Percentiles rank a stretch among this genome's conserved stretches.
These are phyloP conservation scores for Alca torda DNA, from an alignment of 2,797 vertebrate genomes.

Conservation along the genomic window DNA sequence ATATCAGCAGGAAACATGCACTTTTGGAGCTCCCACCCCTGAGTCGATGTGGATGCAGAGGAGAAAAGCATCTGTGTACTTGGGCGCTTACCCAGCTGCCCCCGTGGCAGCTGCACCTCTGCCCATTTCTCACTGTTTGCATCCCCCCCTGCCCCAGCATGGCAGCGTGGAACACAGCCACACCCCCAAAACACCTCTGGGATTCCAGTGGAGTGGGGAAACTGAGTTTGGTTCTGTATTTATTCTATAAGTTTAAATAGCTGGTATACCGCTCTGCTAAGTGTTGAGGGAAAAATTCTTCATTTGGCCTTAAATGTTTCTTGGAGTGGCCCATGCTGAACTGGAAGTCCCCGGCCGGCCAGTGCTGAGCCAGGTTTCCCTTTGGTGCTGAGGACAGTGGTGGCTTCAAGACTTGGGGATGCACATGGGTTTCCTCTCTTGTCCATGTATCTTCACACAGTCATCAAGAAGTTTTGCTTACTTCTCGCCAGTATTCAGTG, in stretches of 20 bases:
- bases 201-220: not conserved
- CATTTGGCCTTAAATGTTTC: not conserved
- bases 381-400: not conserved
- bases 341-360: not conserved
- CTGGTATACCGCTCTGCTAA: not conserved
- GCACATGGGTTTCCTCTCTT: not conserved
- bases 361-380: not conserved
- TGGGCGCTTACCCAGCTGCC: not conserved
- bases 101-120: not conserved
- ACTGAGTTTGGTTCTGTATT: not conserved
- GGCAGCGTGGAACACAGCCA: rapidly evolving
- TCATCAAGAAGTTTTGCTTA: not conserved
- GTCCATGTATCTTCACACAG: not conserved
- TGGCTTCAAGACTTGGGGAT: not conserved
- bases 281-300: not conserved
- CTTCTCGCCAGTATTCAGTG: not conserved
- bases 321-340: not conserved
- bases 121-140: not conserved
- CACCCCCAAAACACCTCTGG: not conserved
- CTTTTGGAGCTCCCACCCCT: not conserved
- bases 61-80: not conserved
- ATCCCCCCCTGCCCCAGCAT: rapidly evolving
- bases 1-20: not conserved
- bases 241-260: not conserved
- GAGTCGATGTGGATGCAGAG: rapidly evolving